Evolutionary conservation across 2,113 vertebrate genomes (phyloP), one percentile per base, ranked within the genome.

Genomic region (Lanius ludovicianus): DNA sequence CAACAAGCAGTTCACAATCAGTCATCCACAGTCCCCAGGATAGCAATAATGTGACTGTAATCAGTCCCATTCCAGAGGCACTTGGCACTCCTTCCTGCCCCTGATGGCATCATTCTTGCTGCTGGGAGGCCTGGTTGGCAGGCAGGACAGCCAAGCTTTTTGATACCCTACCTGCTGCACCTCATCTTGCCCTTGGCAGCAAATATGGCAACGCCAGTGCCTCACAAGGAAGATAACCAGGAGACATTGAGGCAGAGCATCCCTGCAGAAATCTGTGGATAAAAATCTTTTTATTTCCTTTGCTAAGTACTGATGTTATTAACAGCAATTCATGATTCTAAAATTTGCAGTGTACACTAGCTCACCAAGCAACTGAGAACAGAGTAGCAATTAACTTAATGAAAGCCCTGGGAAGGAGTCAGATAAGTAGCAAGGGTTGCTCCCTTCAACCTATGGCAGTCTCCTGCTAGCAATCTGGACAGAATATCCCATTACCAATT

Each of bases 401-500:
- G 68, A 65, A 86, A 88, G 78, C 44, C 50, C 31, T 70, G 42
- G n/a, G 60, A 93, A 88, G 39, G 24, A 42, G 68, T 74, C 60
- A 56, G 75, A 35, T 83, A 83, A 86, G 33, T 44, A 67, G 76
- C 56, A 88, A 83, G 86, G 67, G 70, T 44, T 83, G 82, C 39
- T 90, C 44, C 31, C 55, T 86, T 88, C 87, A 84, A 65, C 56
- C 79, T 23, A 47, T 35, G 44, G 41, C 59, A 74, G 33, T 16
- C 11, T 88, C 59, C 67, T 83, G 82, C 39, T 19, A 71, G 52
- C 46, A 62, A 47, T 42, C 52, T 22, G 35, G 35, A 49, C 52
- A 86, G 55, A n/a, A 37, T 88, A 96, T 93, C 75, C 62, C 60
- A 77, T 96, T 96, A 96, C 79, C 79, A 63, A 70, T 90, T 73